phyloP scores from a whole-genome alignment of 1,140 invertebrate genomes.

The Papilio aristodemus region DNA sequence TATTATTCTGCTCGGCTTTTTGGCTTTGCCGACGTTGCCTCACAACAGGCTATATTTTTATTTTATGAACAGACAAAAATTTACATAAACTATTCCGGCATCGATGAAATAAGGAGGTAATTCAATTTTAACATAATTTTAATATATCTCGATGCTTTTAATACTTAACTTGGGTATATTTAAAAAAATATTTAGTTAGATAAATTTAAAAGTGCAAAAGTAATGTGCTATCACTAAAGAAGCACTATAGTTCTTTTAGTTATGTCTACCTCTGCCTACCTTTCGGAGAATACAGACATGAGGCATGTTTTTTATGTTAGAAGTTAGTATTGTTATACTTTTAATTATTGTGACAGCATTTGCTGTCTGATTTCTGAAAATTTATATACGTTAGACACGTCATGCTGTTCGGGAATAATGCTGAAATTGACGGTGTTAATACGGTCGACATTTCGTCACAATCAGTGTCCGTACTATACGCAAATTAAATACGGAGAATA shows the following conservation, averaged over 20 bases:
- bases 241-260: no score
- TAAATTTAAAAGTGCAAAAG: no score
- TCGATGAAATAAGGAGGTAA: neutral
- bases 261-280: no score
- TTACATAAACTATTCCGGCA: neutral
- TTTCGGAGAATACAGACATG: no score
- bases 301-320: no score
- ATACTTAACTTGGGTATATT: no score
- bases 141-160: no score
- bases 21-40: constrained; percentile 4
- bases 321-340: no score
- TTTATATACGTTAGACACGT: neutral
- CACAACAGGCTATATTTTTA: neutral
- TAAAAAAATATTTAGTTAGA: no score
- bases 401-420: neutral
- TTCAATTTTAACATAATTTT: neutral
- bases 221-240: no score
- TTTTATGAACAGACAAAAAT: neutral
- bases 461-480: constrained; percentile 16
- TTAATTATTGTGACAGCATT: no score
- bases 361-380: neutral
- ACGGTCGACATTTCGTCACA: constrained; percentile 34
- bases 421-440: neutral
- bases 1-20: constrained; percentile 32
- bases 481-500: constrained; percentile 37